Evolutionary conservation across 2,888 invertebrate genomes (phyloP), one percentile per base, ranked within the genome.

Genomic region (Alviniconcha strummeri): DNA sequence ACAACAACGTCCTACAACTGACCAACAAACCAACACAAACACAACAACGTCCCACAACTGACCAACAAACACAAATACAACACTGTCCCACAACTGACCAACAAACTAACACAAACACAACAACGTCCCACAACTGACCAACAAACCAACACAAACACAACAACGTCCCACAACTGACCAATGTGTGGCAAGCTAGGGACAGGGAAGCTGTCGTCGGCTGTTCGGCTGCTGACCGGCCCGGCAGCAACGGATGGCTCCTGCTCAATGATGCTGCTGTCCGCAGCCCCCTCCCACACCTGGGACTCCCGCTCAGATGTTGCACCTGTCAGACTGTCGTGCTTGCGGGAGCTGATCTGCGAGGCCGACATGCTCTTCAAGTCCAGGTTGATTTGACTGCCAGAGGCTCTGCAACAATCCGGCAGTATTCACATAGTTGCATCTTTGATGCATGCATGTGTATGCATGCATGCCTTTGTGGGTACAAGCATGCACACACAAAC

Each of bases 261-360:
- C 9, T 83, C 79, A 6, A 60, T 75, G 15, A 83, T 4, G 17
- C 79, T 83, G 54, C 60, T 36, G 54, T 83, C 71, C n/a, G 56
- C 67, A n/a, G 72, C 55, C 11, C 67, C 80, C 11, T 84, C 81
- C 52, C 69, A 80, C 13, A 64, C n/a, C 69, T 84, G 82, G 4
- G 84, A 83, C 52, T 69, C 77, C 5, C 75, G 76, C 76, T 84
- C 75, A 15, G 82, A 81, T 19, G 67, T 69, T 11, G 56, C 72
- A 19, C 56, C 56, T 55, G 74, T 83, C 13, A 76, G 72, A 54
- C 76, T 84, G 76, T 79, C 83, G 15, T 86, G 84, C 54, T 84
- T 80, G 8, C 80, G 64, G 15, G 83, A 86, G 56, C 84, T 84
- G 72, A 83, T 76, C 56, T 71, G 83, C 19, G 83, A 78, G 11